phyloP scores from a whole-genome alignment of 2,113 vertebrate genomes.

The Diphyllodes magnificus region DNA sequence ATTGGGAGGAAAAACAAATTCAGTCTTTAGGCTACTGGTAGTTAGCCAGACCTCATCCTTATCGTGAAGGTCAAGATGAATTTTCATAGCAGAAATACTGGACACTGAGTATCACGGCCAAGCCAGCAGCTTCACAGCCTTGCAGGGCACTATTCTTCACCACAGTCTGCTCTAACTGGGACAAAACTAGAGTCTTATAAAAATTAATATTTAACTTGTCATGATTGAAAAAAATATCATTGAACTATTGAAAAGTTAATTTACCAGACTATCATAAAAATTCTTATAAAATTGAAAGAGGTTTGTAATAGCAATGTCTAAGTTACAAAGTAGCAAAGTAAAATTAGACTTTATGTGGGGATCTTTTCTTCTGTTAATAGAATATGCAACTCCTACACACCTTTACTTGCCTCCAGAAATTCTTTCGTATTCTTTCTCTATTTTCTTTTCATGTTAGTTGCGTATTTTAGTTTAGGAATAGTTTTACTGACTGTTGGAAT shows the following conservation, averaged over 20 bases:
- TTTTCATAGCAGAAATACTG: neutral
- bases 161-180: neutral
- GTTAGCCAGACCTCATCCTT: neutral
- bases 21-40: neutral
- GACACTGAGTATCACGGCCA: neutral
- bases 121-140: neutral
- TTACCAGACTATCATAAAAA: neutral
- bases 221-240: neutral
- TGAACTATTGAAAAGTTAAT: neutral
- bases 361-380: conserved; percentile 8
- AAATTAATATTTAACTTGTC: neutral
- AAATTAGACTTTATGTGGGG: neutral
- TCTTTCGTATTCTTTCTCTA: neutral
- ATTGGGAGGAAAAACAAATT: neutral
- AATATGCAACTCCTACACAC: neutral
- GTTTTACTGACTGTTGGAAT: neutral
- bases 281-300: neutral
- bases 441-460: neutral
- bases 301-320: neutral
- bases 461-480: neutral
- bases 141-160: neutral
- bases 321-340: neutral
- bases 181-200: neutral
- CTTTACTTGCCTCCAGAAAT: neutral
- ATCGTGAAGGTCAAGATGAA: neutral